These are phyloP conservation scores for Acanthurus leucopareius DNA, from an alignment of 2,797 vertebrate species.

Conservation along the genomic window DNA sequence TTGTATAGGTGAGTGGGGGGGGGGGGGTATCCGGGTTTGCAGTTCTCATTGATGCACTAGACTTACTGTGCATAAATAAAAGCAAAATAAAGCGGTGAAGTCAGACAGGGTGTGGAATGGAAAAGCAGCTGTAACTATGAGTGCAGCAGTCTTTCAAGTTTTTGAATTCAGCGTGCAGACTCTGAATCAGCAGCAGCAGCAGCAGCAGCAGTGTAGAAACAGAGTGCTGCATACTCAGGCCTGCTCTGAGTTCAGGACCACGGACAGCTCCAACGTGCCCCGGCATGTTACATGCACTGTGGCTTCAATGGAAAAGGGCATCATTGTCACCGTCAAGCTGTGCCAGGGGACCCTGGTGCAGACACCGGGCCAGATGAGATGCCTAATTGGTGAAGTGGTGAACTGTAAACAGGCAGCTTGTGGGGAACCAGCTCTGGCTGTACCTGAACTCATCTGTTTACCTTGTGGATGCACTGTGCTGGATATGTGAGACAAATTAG, in stretches of 20 bases:
- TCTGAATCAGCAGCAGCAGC: slow-evolving; percentile 4
- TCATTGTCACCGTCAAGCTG: slow-evolving; percentile 48
- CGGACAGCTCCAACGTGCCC: slow-evolving; percentile 77
- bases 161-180: slow-evolving; percentile 3
- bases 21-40: slow-evolving; percentile 36
- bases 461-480: slow-evolving; percentile 14
- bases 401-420: slow-evolving; percentile 69
- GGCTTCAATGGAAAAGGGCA: slow-evolving; percentile 40
- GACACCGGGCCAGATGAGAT: slow-evolving; percentile 48
- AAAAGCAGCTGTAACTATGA: not conserved
- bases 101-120: not conserved
- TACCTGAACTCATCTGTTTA: slow-evolving; percentile 52
- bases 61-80: not conserved
- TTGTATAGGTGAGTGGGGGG: slow-evolving; percentile 28
- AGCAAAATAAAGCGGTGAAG: not conserved
- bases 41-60: not conserved
- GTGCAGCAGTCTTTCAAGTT: not conserved
- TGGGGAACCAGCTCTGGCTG: slow-evolving; percentile 34
- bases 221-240: slow-evolving; percentile 32
- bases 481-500: slow-evolving; percentile 11
- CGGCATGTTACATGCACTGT: slow-evolving; percentile 18
- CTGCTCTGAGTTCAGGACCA: slow-evolving; percentile 77
- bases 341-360: slow-evolving; percentile 63
- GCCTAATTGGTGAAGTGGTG: slow-evolving; percentile 63
- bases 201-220: too few relatives aligned